Conservation (phyloP, 2,113 vertebrate genomes). For the Sander lucioperca region DNA sequence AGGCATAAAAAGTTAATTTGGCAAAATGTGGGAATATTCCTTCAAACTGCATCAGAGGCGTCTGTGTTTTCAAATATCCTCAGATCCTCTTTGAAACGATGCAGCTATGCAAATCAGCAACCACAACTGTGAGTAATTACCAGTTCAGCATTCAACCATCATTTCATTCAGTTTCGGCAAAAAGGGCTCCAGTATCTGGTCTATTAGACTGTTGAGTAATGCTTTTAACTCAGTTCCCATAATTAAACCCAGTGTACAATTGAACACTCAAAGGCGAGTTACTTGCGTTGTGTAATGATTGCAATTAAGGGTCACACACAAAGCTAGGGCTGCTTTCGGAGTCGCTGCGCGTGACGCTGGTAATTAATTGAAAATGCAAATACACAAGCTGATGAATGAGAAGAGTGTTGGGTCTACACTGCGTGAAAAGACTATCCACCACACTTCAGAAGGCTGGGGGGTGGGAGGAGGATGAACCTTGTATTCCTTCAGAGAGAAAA, state of each 20-base stretch:
- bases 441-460: slow-evolving; percentile 54
- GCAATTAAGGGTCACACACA: slow-evolving; percentile 83
- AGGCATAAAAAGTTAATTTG: slow-evolving; percentile 22
- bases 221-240: slow-evolving; percentile 77
- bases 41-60: slow-evolving; percentile 16
- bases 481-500: slow-evolving; percentile 71
- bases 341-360: slow-evolving; percentile 66
- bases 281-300: slow-evolving; percentile 80
- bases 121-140: slow-evolving; percentile 74
- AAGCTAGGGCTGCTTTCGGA: slow-evolving; percentile 73
- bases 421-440: slow-evolving; percentile 71
- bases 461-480: slow-evolving; percentile 13
- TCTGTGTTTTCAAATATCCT: slow-evolving; percentile 52
- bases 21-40: slow-evolving; percentile 32
- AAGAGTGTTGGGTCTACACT: slow-evolving; percentile 56
- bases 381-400: slow-evolving; percentile 80
- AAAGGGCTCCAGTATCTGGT: slow-evolving; percentile 68
- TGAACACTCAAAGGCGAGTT: slow-evolving; percentile 79
- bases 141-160: slow-evolving; percentile 59
- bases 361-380: slow-evolving; percentile 86
- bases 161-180: slow-evolving; percentile 69
- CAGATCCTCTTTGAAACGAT: slow-evolving; percentile 47
- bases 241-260: slow-evolving; percentile 84
- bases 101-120: slow-evolving; percentile 61
- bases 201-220: slow-evolving; percentile 84